Base-by-base conservation (phyloP, 2,797 vertebrate species). In the Aphelocoma californica region DNA sequence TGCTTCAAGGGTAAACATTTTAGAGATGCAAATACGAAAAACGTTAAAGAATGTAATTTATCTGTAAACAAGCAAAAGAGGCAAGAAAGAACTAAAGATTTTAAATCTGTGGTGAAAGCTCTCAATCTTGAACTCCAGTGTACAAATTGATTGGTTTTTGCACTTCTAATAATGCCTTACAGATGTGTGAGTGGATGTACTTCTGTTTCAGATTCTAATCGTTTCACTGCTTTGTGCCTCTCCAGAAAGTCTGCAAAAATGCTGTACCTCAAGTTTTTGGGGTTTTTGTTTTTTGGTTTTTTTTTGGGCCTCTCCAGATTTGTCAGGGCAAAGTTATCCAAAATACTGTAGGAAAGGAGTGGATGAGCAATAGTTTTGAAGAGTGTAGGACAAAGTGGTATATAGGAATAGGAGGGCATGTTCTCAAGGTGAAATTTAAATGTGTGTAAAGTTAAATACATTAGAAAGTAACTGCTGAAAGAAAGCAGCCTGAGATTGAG, bases 371-470 rank as follows among this genome's bases (percentile, higher is more conserved):
- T 60, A 64, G 20, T 29, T 56, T 14, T 79, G 56, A 77, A 26
- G 7, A 75, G 53, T 9, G 6, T n/a, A 57, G 50, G 31, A 34
- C 34, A 77, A 44, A 72, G 18, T 7, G 5, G 12, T 92, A 51
- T n/a, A 72, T 75, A 58, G 38, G 44, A 93, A 50, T 83, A 31
- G 38, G 24, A 82, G 12, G 32, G 38, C 8, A 1, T 61, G 29
- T 83, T 83, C 86, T 69, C 78, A 56, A 71, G 36, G 40, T 65
- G 64, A 88, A 83, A 78, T 88, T 36, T 72, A 57, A 61, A 71
- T 83, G 28, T 83, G 62, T 83, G 3, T 70, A 34, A 58, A 69
- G 65, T 60, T 42, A 79, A 89, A n/a, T 71, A 32, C 8, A 3
- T 65, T 44, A 31, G 44, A 67, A 42, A 42, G 42, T 42, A 57